A percentile compares a stretch with the other conserved stretches of the same genome.
phyloP scores from a whole-genome alignment of 2,113 vertebrate genomes.

The Progne subis region DNA sequence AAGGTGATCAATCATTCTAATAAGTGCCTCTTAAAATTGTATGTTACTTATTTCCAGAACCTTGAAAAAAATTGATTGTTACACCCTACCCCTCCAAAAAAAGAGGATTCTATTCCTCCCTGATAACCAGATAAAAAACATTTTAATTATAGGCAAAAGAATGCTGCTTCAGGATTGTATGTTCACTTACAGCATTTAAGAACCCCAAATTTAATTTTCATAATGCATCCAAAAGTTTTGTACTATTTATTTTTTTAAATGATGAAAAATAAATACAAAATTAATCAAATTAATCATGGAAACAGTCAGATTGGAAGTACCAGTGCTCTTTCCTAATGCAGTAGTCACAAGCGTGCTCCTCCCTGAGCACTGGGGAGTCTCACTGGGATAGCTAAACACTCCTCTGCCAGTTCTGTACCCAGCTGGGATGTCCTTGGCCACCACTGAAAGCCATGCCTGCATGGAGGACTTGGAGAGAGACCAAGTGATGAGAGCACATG shows the following conservation, averaged over 20 bases:
- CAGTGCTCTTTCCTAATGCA: background rate
- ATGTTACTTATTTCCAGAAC: conserved; percentile 85
- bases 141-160: background rate
- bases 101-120: background rate
- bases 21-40: conserved; percentile 86
- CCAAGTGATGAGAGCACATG: background rate
- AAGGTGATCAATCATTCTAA: conserved; percentile 66
- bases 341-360: background rate
- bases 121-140: conserved; percentile 4
- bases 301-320: conserved; percentile 10
- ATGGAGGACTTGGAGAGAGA: background rate
- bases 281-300: background rate
- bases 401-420: background rate
- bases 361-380: background rate
- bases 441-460: background rate
- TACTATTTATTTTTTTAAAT: background rate
- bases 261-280: background rate
- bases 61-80: conserved; percentile 34
- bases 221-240: background rate
- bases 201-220: background rate
- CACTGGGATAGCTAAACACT: background rate
- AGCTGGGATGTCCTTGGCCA: background rate
- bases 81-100: accelerated
- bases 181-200: background rate
- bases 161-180: conserved; percentile 6